Base-by-base conservation (phyloP, 2,888 invertebrate species). In the Acrobeloides nanus region DNA sequence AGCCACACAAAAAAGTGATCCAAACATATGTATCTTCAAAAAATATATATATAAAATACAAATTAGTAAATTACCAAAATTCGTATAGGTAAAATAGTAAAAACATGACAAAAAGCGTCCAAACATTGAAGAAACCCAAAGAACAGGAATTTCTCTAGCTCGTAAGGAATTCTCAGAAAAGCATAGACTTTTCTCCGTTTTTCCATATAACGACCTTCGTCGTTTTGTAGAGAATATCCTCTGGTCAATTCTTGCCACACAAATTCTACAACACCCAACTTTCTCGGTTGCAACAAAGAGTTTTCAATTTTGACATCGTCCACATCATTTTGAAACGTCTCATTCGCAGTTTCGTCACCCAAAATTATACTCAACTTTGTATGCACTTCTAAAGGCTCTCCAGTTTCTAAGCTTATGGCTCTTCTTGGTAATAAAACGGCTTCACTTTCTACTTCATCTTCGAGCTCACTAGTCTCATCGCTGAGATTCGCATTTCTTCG, bases 41-140 rank as follows among this genome's bases (percentile, higher is more conserved):
- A 5, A 8, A 23, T 15, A 31, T 5, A 4, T 17, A 29, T 12
- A 38, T 42, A 26, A 23, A 45, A 75, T 53, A 89, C 79, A 29
- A 84, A 84, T 83, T 87, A 85, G 46, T 87, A 76, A 37, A 89
- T 89, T 76, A 93, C 81, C 27, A 87, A 72, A 75, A 93, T 89
- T 61, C 97, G 81, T 53, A 97, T 77, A 12, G 97, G 97, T 63
- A 97, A 80, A 80, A 95, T 92, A 45, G 97, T 95, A 76, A 93
- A 93, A 46, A 95, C 85, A 80, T 89, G 95, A 44, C 95, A 80
- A 76, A 99, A 89, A 18, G 93, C 92, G 78, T 99, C 97, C 24
- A 88, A 84, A 78, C 95, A 95, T 77, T 83, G 78, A 76, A 90
- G 84, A 70, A 89, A 87, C 26, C 90, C 92, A 78, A 89, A 92